Conservation (phyloP, 2,797 vertebrate species). For the Anguilla marmorata region DNA sequence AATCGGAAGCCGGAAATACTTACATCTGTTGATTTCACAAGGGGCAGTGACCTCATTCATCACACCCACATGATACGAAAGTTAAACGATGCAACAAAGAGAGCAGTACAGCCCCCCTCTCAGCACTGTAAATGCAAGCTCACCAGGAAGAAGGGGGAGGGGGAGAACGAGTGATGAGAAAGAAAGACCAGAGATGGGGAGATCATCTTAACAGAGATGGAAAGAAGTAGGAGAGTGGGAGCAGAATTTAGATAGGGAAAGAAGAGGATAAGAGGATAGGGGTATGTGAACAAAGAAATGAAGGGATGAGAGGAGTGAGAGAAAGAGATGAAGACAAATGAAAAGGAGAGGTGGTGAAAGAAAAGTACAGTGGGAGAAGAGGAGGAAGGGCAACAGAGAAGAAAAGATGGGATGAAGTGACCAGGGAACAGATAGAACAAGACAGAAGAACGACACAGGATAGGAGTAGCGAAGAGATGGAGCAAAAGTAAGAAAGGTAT, state of each 20-base stretch:
- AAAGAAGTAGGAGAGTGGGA: too few species aligned
- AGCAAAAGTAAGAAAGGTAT: background rate
- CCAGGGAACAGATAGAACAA: background rate
- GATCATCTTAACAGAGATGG: background rate
- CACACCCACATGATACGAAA: background rate
- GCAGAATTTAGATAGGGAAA: background rate
- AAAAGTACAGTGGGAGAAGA: background rate
- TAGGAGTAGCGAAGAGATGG: constrained; percentile 33
- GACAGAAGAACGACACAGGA: background rate
- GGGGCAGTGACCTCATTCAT: background rate
- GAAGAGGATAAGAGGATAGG: background rate
- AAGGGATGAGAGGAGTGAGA: background rate
- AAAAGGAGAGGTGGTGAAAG: background rate
- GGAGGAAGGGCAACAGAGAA: background rate
- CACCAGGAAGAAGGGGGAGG: background rate
- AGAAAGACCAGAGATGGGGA: background rate
- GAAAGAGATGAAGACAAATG: background rate
- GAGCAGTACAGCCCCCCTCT: background rate
- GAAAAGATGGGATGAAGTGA: background rate
- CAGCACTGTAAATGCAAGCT: background rate
- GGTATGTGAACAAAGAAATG: background rate
- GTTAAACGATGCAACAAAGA: background rate
- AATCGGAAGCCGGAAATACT: background rate
- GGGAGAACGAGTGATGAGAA: background rate
- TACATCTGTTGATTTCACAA: background rate